Evolutionary conservation across 2,888 invertebrate species (phyloP).

Genomic region (Andrena praecox): DNA sequence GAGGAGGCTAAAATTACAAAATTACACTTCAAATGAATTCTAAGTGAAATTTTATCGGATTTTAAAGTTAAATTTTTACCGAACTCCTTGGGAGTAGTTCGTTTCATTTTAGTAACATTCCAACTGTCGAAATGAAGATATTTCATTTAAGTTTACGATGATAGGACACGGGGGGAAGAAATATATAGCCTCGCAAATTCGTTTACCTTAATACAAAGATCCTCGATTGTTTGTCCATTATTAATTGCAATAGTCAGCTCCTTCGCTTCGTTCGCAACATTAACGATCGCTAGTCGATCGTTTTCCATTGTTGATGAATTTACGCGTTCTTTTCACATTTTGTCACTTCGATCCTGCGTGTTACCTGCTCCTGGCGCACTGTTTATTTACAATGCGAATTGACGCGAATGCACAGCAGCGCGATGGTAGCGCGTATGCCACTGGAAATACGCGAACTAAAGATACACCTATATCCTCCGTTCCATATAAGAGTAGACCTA

Average conservation of each 20-base stretch:
- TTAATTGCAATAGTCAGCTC: conserved; percentile 74
- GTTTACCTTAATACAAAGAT: conserved; percentile 81
- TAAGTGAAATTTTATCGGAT: neutral
- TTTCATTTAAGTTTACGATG: conserved; percentile 14
- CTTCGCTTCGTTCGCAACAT: conserved; percentile 78
- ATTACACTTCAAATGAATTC: conserved; percentile 17
- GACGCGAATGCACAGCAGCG: conserved; percentile 1
- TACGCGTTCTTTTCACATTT: conserved; percentile 31
- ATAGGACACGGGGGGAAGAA: neutral
- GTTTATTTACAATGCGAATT: conserved; percentile 48
- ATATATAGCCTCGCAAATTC: neutral
- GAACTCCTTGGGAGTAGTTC: neutral
- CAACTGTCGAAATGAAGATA: neutral
- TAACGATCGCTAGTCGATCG: conserved; percentile 75
- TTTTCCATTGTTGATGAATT: conserved; percentile 74
- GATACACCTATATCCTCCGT: too few relatives aligned
- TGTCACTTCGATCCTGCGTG: conserved; percentile 12
- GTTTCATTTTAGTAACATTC: neutral
- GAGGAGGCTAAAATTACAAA: neutral
- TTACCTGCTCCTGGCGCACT: conserved; percentile 17
- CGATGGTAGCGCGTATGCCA: conserved; percentile 33
- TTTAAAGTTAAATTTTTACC: neutral
- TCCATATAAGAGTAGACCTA: too few relatives aligned
- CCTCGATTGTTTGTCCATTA: conserved; percentile 77
- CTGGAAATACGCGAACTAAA: neutral